Conservation (phyloP, 35 echinoderm and acorn worm genomes). For the Apostichopus japonicus region DNA sequence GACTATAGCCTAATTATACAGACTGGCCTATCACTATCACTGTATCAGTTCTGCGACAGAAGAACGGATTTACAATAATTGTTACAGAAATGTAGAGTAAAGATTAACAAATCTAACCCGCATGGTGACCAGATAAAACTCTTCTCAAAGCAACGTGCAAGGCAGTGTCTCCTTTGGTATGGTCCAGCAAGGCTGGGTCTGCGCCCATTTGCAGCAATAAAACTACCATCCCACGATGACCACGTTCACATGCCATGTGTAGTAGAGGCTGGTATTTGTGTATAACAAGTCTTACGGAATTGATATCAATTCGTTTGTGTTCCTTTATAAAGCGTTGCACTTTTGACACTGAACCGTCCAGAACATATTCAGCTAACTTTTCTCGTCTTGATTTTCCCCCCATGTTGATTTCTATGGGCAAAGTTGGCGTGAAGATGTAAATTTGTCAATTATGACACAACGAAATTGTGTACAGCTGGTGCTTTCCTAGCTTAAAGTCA, state of each 20-base stretch:
- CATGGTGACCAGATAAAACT: slow-evolving; percentile 15
- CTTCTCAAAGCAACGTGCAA: slow-evolving; percentile 35
- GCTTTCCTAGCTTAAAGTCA: no score
- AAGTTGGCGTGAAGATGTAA: neutral
- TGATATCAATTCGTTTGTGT: slow-evolving; percentile 52
- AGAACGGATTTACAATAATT: no score
- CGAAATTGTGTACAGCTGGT: no score
- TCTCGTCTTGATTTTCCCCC: slow-evolving; percentile 42
- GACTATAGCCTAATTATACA: no score
- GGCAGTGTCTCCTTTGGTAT: slow-evolving; percentile 31
- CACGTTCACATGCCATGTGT: slow-evolving; percentile 52
- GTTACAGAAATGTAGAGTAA: no score
- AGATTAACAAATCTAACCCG: neutral
- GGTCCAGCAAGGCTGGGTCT: slow-evolving; percentile 28
- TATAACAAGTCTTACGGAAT: slow-evolving; percentile 45
- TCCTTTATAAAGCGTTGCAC: slow-evolving; percentile 36
- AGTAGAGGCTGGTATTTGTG: slow-evolving; percentile 51
- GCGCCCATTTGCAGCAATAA: slow-evolving; percentile 31
- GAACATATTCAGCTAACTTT: slow-evolving; percentile 44
- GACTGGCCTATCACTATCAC: no score
- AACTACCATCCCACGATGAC: slow-evolving; percentile 12
- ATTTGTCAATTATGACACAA: no score
- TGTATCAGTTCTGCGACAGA: no score
- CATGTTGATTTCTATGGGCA: neutral
- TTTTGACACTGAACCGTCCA: slow-evolving; percentile 46